Base-by-base conservation (phyloP, 2,113 vertebrate genomes). In the Gobius niger region DNA sequence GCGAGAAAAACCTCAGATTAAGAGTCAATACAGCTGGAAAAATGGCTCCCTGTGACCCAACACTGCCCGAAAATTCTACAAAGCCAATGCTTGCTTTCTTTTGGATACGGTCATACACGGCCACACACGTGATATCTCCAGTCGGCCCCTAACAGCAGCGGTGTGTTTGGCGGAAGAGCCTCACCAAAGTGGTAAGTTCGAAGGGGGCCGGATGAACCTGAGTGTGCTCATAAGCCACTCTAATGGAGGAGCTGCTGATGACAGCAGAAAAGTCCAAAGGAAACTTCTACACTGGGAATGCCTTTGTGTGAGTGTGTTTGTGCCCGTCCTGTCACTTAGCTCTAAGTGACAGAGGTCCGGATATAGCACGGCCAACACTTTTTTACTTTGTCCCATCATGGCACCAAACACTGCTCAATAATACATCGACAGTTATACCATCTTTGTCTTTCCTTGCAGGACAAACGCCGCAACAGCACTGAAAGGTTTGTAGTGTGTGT, bases 341-440 rank as follows among this genome's bases (percentile, higher is more conserved):
- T 24, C 52, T 24, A 24, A 54, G 52, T 54, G 52, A 54, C 52
- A 54, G 18, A 54, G 52, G 24, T 54, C 52, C 24, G 1, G 16
- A 54, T 24, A 54, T 54, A 54, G 52, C 52, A 18, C 3, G 49
- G 49, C 49, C 7, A 54, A 54, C 52, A 54, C 9, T 50, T 50
- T 15, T 50, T 34, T 7, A 50, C 16, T 10, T 5, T 6, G 52
- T 24, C 24, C 52, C 18, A 10, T 10, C 5, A 18, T 10, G 16
- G 51, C 51, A 54, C 52, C 52, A 54, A 54, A 54, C 52, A 54
- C 52, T 19, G 9, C 18, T 54, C 52, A 54, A 54, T 54, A 54
- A 54, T 24, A 54, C 52, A 54, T 54, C 10, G 10, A 54, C 51
- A 54, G 18, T 54, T 24, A 54, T 24, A 19, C 18, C 52, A 54